Evolutionary conservation across 2,888 invertebrate genomes (phyloP).

Genomic region (Acleris sparsana): DNA sequence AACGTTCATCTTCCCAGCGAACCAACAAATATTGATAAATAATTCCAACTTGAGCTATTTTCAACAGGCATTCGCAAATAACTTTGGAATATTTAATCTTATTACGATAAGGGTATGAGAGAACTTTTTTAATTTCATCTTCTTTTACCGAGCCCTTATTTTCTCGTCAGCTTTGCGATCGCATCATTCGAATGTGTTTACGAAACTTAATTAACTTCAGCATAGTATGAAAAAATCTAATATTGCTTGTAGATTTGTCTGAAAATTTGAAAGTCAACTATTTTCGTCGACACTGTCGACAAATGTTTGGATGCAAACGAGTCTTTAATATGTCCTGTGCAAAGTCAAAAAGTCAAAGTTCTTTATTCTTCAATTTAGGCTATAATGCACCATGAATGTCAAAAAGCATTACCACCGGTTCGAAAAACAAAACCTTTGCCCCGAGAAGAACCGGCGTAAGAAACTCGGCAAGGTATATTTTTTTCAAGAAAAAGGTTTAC

Average conservation of each 20-base stretch:
- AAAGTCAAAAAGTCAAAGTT: no score
- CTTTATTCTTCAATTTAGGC: no score
- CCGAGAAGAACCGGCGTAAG: no score
- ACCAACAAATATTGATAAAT: conserved; percentile 46
- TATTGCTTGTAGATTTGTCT: conserved; percentile 6
- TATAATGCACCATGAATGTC: no score
- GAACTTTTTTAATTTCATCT: conserved; percentile 55
- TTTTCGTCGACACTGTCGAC: no score
- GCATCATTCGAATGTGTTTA: conserved; percentile 40
- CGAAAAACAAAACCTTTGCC: no score
- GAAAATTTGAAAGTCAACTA: neutral
- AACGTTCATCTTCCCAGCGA: conserved; percentile 41
- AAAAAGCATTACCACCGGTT: no score
- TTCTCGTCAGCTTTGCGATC: conserved; percentile 32
- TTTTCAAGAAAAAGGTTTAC: no score
- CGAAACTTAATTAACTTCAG: conserved; percentile 44
- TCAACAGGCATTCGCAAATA: conserved; percentile 51
- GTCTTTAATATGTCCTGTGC: no score
- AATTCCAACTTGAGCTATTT: conserved; percentile 47
- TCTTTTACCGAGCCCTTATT: conserved; percentile 41
- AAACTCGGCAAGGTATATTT: no score
- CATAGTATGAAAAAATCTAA: conserved; percentile 4
- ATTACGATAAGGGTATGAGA: conserved; percentile 42
- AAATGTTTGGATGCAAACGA: no score
- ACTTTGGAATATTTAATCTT: conserved; percentile 49